Evolutionary conservation across 2,797 vertebrate genomes (phyloP), one percentile per base, ranked within the genome.

Genomic region (Poeciliopsis paucimaculata): DNA sequence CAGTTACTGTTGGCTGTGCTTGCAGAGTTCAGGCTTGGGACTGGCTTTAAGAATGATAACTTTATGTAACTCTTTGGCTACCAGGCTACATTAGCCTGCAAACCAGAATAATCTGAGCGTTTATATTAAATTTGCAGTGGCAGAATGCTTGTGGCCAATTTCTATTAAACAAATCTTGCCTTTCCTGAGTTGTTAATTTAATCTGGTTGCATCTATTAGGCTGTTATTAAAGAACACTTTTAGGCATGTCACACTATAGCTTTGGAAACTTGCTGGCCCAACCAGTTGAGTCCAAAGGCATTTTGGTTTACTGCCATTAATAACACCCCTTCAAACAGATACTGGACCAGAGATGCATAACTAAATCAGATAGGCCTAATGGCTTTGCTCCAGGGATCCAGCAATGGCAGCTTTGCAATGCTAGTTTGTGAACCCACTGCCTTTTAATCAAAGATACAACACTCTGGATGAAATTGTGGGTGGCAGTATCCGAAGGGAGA

Each of bases 201-300:
- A 57, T 23, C 20, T 57, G 10, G 41, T 49, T 72, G 16, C 2
- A 46, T 78, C 43, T 60, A 36, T 45, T 57, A 12, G 18, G 77
- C 36, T 28, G 36, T 57, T 72, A 57, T 28, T 45, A 53, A 71
- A 20, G 49, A 77, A 31, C 75, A 36, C 75, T 77, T 47, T 76
- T 76, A 71, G 64, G 66, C 66, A 71, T 49, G 66, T 72, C 76
- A 55, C 18, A 77, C 64, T 39, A 43, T 36, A 23, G 77, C 39
- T 60, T 60, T 78, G 10, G 36, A 26, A 72, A 60, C 41, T 78
- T 73, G 43, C 34, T 43, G 53, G 51, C 31, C 18, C 55, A 47
- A 45, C 31, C 41, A 47, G 53, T 26, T 3, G 16, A 62, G 53
- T 73, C 70, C 43, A 62, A 73, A 73, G 77, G 70, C 70, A 62